A percentile compares a stretch with the other conserved stretches of the same genome.
phyloP scores from a whole-genome alignment of 2,797 vertebrate species.

The Chelon auratus region DNA sequence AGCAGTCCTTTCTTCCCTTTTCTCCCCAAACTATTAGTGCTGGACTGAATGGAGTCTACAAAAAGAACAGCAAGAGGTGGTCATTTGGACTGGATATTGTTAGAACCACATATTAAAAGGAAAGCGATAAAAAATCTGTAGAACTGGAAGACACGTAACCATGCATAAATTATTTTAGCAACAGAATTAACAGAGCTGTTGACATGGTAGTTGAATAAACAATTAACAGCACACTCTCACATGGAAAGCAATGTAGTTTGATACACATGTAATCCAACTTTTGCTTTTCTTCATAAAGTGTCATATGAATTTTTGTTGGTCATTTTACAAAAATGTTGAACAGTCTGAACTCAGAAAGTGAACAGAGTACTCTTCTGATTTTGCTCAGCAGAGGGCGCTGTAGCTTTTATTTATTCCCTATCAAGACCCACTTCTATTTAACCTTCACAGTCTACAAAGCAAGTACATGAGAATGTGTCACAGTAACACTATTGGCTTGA shows the following conservation, averaged over 20 bases:
- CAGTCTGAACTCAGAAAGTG: background rate
- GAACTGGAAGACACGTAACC: no score
- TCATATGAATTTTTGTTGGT: background rate
- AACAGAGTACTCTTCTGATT: background rate
- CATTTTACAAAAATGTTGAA: background rate
- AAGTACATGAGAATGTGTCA: constrained; percentile 9
- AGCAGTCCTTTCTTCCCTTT: constrained; percentile 90
- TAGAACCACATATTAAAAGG: constrained; percentile 5
- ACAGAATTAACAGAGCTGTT: background rate
- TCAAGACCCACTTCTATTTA: background rate
- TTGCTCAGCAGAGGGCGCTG: constrained; percentile 72
- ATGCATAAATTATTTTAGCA: constrained; percentile 29
- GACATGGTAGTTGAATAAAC: background rate
- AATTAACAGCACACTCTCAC: background rate
- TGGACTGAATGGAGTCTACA: constrained; percentile 85
- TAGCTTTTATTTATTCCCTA: constrained; percentile 11
- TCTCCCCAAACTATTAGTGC: constrained; percentile 80
- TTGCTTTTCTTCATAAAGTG: background rate
- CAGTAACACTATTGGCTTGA: constrained; percentile 22
- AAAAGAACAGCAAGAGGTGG: constrained; percentile 5
- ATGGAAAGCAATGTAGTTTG: background rate
- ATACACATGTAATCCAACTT: background rate
- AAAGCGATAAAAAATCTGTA: no score
- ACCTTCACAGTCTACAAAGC: constrained; percentile 21
- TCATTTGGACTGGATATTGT: background rate